Conservation (phyloP, 2,888 invertebrate genomes). For the Heliconius ismenius region DNA sequence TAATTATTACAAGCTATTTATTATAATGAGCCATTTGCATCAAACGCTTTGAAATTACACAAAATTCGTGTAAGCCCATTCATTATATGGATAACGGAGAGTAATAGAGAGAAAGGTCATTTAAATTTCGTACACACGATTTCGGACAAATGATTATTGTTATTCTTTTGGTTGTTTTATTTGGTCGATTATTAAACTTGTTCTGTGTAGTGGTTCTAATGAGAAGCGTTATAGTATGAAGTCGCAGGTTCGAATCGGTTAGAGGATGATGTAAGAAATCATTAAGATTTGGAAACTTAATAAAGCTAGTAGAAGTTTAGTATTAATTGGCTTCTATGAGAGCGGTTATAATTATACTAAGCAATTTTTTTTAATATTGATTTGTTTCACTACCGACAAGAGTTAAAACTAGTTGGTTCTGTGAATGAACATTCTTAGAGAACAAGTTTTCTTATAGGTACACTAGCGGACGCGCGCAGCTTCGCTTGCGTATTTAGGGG, state of each 20-base stretch:
- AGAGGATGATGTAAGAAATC: neutral
- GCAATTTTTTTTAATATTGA: neutral
- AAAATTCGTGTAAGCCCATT: conserved; percentile 31
- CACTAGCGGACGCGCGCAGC: too few species aligned
- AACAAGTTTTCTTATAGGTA: conserved; percentile 14
- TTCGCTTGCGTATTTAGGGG: too few species aligned
- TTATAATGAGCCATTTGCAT: conserved; percentile 45
- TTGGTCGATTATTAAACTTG: neutral
- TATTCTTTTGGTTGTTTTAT: conserved; percentile 1
- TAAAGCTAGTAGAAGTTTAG: neutral
- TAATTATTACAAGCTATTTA: conserved; percentile 58
- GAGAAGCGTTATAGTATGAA: neutral
- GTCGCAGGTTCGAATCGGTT: neutral
- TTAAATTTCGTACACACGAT: conserved; percentile 13
- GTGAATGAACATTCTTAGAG: conserved; percentile 15
- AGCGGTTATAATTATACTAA: neutral
- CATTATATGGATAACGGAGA: conserved; percentile 48
- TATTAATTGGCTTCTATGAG: neutral
- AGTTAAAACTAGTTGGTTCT: conserved; percentile 12
- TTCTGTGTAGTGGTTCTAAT: neutral
- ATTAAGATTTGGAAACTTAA: neutral
- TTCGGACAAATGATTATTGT: conserved; percentile 32
- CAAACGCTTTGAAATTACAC: conserved; percentile 36
- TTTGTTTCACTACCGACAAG: neutral
- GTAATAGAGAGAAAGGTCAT: conserved; percentile 19